A percentile compares a stretch with the other conserved stretches of the same genome.
Evolutionary conservation across 2,888 invertebrate genomes (phyloP).

Genomic region (Empis stercorea): DNA sequence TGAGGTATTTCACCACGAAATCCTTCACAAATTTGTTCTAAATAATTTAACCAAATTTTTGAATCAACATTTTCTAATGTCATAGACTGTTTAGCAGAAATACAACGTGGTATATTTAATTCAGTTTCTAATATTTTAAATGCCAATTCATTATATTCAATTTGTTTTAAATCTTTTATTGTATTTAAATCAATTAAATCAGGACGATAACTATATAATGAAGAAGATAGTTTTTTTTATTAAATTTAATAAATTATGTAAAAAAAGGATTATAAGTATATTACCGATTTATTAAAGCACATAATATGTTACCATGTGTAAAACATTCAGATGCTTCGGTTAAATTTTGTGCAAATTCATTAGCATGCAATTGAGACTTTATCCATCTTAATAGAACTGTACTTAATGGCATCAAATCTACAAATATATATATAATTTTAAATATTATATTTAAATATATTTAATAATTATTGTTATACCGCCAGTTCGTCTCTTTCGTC

Average conservation of each 20-base stretch:
- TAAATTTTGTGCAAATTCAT: constrained; percentile 28
- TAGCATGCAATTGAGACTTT: constrained; percentile 28
- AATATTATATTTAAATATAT: background rate
- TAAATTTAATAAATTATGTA: background rate
- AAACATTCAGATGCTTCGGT: constrained; percentile 34
- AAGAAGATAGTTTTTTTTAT: too few relatives aligned
- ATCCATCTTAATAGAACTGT: constrained; percentile 34
- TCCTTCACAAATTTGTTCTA: constrained; percentile 77
- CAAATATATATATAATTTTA: constrained; percentile 1
- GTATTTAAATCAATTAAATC: constrained; percentile 68
- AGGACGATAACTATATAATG: constrained; percentile 65
- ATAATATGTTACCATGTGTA: constrained; percentile 32
- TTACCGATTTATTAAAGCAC: constrained; percentile 34
- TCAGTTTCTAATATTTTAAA: constrained; percentile 78
- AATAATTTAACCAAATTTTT: constrained; percentile 54
- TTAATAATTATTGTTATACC: constrained; percentile 20
- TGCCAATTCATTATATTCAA: constrained; percentile 65
- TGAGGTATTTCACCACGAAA: constrained; percentile 87
- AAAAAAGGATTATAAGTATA: background rate
- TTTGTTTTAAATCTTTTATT: constrained; percentile 48
- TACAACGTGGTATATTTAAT: constrained; percentile 56
- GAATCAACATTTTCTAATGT: constrained; percentile 29
- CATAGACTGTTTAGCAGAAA: constrained; percentile 59
- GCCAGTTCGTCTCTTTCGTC: constrained; percentile 33
- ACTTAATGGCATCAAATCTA: constrained; percentile 30